These are phyloP conservation scores for Scomber scombrus DNA, from an alignment of 2,113 vertebrate genomes.

Conservation along the genomic window DNA sequence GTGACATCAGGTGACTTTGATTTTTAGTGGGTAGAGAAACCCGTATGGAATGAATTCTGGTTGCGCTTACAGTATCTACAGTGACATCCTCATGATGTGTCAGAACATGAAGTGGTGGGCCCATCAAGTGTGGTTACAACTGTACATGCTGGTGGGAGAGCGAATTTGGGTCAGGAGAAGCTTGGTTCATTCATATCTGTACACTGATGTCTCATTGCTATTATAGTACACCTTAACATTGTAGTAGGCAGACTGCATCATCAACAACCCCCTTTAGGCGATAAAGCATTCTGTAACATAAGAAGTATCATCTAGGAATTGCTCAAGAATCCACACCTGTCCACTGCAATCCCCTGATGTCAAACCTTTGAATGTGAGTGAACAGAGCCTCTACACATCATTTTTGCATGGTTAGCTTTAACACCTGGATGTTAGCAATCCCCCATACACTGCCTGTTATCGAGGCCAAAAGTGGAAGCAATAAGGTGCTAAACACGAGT, in stretches of 20 bases:
- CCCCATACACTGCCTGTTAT: neutral
- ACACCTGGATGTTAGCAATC: neutral
- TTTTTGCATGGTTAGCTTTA: conserved; percentile 11
- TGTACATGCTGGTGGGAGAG: neutral
- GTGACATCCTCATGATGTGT: neutral
- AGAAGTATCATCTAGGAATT: neutral
- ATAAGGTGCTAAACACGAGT: conserved; percentile 8
- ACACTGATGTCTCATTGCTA: no score
- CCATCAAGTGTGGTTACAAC: neutral
- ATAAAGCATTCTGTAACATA: neutral
- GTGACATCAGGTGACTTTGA: neutral
- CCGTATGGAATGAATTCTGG: neutral
- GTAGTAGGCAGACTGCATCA: neutral
- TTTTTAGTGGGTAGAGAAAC: neutral
- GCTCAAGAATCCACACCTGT: neutral
- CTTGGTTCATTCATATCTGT: no score
- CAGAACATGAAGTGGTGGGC: neutral
- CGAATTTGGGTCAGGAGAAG: no score
- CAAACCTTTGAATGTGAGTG: neutral
- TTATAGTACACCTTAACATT: no score
- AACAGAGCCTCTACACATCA: neutral
- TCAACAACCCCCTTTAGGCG: no score
- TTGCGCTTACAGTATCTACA: neutral
- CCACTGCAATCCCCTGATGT: neutral
- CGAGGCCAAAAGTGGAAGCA: conserved; percentile 10